A percentile compares a stretch with the other conserved stretches of the same genome.
These are phyloP conservation scores for Mionectes macconnelli DNA, from an alignment of 2,113 vertebrate genomes.

Conservation along the genomic window DNA sequence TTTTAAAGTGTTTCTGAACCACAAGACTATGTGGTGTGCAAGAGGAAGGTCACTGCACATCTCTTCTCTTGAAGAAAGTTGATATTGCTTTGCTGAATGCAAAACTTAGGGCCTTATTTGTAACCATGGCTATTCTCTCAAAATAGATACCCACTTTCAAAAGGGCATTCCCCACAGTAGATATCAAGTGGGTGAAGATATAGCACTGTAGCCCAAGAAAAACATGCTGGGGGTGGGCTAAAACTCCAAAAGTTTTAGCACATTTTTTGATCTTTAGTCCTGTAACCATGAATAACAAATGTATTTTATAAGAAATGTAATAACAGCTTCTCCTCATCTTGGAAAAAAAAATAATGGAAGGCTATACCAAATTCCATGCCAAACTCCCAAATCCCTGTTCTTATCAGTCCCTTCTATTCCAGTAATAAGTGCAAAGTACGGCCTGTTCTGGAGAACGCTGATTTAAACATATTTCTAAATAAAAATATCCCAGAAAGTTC, in stretches of 20 bases:
- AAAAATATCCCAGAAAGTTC: not conserved
- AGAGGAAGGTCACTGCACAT: not conserved
- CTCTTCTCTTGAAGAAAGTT: not conserved
- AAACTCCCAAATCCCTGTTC: not conserved
- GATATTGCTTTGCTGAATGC: not conserved
- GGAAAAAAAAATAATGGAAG: not conserved
- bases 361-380: not conserved
- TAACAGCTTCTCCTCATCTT: not conserved
- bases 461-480: not conserved
- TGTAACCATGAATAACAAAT: conserved; percentile 8
- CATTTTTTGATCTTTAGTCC: conserved; percentile 17
- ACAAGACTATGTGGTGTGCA: not conserved
- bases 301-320: not conserved
- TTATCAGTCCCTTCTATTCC: not conserved
- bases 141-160: conserved; percentile 34
- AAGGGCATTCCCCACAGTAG: conserved; percentile 18
- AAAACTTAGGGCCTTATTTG: conserved; percentile 18
- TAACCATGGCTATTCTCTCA: conserved; percentile 42
- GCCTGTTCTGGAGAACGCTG: not conserved
- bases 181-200: conserved; percentile 24
- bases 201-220: not conserved
- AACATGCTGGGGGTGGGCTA: not conserved
- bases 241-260: conserved; percentile 19
- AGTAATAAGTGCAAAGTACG: not conserved
- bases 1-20: not conserved